phyloP scores from a whole-genome alignment of 2,888 invertebrate species.

The Mechanitis mazaeus region DNA sequence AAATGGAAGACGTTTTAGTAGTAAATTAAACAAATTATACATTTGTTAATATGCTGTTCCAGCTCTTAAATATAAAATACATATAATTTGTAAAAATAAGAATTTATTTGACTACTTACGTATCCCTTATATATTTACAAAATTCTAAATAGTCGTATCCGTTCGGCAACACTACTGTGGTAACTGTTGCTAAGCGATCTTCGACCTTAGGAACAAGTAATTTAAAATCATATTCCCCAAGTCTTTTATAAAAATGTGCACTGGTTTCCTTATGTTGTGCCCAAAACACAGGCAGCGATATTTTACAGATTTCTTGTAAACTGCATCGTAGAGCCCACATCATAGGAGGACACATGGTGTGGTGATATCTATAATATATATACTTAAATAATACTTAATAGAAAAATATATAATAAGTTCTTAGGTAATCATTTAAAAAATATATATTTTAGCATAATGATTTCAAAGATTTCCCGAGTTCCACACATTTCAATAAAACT shows the following conservation, averaged over 20 bases:
- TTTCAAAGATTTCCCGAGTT: no score
- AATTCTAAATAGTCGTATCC: constrained; percentile 55
- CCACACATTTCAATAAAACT: no score
- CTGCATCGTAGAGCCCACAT: constrained; percentile 89
- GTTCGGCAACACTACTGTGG: constrained; percentile 54
- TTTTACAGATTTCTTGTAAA: constrained; percentile 82
- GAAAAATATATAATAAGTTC: no score
- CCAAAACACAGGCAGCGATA: constrained; percentile 84
- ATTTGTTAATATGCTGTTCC: no score
- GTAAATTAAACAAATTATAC: no score
- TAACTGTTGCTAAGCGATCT: constrained; percentile 64
- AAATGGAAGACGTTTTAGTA: no score
- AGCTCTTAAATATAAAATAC: no score
- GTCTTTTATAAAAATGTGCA: constrained; percentile 80
- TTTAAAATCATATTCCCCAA: constrained; percentile 81
- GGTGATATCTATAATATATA: constrained; percentile 81
- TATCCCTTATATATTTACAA: constrained; percentile 48
- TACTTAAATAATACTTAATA: no score
- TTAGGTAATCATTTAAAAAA: no score
- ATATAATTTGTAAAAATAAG: no score
- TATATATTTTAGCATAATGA: no score
- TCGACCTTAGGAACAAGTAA: constrained; percentile 81
- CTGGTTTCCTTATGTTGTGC: constrained; percentile 82
- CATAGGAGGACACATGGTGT: constrained; percentile 88
- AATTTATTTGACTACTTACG: constrained; percentile 43